Conservation (phyloP, 64 coral and sea anemone genomes). For the Hydrozoanthus tunicans region DNA sequence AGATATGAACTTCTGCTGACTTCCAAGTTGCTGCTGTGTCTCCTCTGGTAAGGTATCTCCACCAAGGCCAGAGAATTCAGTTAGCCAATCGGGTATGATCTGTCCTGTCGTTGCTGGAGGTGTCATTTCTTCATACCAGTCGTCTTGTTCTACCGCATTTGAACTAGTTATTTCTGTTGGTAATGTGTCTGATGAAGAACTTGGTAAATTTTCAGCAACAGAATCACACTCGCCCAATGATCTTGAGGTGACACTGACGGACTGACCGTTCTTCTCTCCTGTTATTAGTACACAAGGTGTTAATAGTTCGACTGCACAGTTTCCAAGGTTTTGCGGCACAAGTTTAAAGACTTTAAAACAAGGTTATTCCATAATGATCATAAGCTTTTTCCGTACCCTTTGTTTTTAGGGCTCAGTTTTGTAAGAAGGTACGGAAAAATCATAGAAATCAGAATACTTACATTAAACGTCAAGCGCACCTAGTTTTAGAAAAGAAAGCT, state of each 20-base stretch:
- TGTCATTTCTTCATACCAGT: constrained; percentile 54
- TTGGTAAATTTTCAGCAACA: constrained; percentile 1
- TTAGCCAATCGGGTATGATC: constrained; percentile 32
- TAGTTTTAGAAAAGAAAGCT: too few species aligned
- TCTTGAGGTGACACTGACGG: not conserved
- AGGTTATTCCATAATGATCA: too few species aligned
- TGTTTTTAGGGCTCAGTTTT: too few species aligned
- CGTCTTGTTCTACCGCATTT: constrained; percentile 32
- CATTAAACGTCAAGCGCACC: too few species aligned
- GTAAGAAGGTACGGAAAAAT: too few species aligned
- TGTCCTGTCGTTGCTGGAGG: constrained; percentile 17
- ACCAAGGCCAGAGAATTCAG: constrained; percentile 26
- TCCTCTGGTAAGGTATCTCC: constrained; percentile 39
- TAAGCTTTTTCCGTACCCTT: too few species aligned
- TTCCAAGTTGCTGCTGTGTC: not conserved
- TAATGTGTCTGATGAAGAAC: not conserved
- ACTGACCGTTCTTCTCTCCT: constrained; percentile 31
- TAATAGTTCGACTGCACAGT: not conserved
- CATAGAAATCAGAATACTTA: too few species aligned
- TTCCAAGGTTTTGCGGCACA: not conserved
- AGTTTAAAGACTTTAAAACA: not conserved
- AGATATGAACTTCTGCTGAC: constrained; percentile 6
- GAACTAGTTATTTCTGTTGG: not conserved
- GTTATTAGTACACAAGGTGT: not conserved
- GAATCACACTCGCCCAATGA: constrained; percentile 19